A percentile compares a stretch with the other conserved stretches of the same genome.
phyloP scores from a whole-genome alignment of 2,797 vertebrate species.

The Anguilla marmorata region DNA sequence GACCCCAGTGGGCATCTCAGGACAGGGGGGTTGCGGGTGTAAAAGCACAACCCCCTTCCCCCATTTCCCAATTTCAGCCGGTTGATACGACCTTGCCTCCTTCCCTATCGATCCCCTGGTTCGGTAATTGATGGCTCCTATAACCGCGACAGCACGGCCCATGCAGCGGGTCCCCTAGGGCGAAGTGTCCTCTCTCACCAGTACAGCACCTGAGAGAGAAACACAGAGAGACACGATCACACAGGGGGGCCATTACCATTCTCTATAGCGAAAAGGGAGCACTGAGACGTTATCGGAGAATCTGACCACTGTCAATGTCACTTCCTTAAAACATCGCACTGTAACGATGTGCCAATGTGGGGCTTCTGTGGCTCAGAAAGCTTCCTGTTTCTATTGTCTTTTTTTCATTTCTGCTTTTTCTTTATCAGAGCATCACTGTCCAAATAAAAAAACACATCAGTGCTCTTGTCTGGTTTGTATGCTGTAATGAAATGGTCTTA shows the following conservation, averaged over 20 bases:
- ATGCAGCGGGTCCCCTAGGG: not conserved
- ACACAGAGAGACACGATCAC: not conserved
- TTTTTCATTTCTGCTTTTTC: not conserved
- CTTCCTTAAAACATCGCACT: not conserved
- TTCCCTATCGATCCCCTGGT: not conserved
- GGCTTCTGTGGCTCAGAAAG: not conserved
- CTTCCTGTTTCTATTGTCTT: not conserved
- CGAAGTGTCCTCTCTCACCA: not conserved
- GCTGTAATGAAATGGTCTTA: not conserved
- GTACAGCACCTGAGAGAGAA: not conserved
- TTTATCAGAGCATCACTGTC: not conserved
- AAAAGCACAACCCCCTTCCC: not conserved
- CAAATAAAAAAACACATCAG: not conserved
- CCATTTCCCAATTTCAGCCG: not conserved
- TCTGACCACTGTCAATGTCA: not conserved
- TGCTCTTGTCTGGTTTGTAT: not conserved
- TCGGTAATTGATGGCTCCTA: conserved; percentile 7
- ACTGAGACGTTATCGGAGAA: not conserved
- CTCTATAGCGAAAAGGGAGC: not conserved
- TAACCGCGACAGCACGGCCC: not conserved
- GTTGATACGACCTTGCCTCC: not conserved
- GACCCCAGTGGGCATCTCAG: not conserved
- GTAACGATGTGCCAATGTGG: not conserved
- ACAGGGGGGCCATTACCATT: not conserved
- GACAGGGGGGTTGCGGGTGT: not conserved